Conservation (phyloP, 2,797 vertebrate genomes). For the Iguana delicatissima region DNA sequence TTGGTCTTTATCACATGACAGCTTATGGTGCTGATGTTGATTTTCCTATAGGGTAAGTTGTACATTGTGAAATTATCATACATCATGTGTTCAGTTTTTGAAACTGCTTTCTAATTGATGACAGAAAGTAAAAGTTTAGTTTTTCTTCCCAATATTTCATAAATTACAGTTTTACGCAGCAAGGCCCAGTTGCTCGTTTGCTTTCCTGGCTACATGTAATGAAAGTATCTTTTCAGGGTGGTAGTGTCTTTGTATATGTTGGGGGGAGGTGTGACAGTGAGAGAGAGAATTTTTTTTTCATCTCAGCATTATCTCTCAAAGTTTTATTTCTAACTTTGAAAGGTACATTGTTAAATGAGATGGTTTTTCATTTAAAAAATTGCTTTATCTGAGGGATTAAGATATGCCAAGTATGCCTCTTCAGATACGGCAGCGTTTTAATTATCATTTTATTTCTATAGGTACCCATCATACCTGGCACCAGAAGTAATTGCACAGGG, state of each 20-base stretch:
- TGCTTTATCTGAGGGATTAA: conserved; percentile 12
- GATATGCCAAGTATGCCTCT: not conserved
- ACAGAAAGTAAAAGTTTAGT: not conserved
- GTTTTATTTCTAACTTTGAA: not conserved
- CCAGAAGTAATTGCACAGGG: conserved; percentile 97
- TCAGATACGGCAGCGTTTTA: not conserved
- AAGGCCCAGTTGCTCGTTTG: no score
- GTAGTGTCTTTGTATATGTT: no score
- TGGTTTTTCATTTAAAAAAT: not conserved
- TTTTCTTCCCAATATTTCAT: no score
- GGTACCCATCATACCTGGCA: conserved; percentile 95
- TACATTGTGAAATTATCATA: not conserved
- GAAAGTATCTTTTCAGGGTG: not conserved
- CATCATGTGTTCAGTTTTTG: conserved; percentile 30
- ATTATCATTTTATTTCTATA: conserved; percentile 71
- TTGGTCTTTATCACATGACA: conserved; percentile 98
- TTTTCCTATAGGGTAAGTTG: conserved; percentile 94
- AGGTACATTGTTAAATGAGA: not conserved
- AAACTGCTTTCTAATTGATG: not conserved
- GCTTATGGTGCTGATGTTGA: conserved; percentile 96
- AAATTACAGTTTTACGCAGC: no score
- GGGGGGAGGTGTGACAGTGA: not conserved
- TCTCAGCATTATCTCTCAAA: not conserved
- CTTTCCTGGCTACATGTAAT: not conserved
- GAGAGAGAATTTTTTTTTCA: not conserved